Percentiles rank a stretch among this genome's conserved stretches.
Evolutionary conservation across 2,888 invertebrate genomes (phyloP).

Genomic region (Machimus rusticus): DNA sequence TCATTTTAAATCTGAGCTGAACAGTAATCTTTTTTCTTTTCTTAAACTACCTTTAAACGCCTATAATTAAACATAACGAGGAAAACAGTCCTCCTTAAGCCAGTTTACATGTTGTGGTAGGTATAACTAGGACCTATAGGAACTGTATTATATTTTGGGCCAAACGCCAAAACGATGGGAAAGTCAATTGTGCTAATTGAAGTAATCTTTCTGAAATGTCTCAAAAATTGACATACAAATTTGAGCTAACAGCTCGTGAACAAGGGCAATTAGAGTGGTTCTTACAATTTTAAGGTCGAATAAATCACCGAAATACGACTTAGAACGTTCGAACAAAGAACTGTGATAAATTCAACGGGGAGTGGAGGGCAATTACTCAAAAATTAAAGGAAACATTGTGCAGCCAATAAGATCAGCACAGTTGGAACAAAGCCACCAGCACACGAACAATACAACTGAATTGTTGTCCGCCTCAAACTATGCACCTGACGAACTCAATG

Average conservation of each 20-base stretch:
- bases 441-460: neutral
- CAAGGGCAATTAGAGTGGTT: neutral
- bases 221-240: neutral
- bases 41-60: too few species aligned
- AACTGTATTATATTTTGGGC: too few species aligned
- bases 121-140: too few species aligned
- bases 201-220: neutral
- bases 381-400: neutral
- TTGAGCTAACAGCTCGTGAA: neutral
- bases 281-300: neutral
- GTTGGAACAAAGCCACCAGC: neutral
- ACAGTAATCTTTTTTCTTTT: too few species aligned
- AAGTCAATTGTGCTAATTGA: neutral
- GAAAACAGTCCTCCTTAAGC: too few species aligned
- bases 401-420: neutral
- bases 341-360: neutral
- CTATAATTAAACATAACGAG: too few species aligned
- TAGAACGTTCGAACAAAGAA: neutral
- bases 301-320: neutral
- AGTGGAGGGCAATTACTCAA: neutral
- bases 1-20: too few species aligned
- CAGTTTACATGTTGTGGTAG: too few species aligned
- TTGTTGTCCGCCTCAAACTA: neutral
- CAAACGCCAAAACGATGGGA: too few species aligned
- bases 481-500: neutral